phyloP scores from a whole-genome alignment of 2,797 vertebrate genomes.

The Sebastes hubbsi region DNA sequence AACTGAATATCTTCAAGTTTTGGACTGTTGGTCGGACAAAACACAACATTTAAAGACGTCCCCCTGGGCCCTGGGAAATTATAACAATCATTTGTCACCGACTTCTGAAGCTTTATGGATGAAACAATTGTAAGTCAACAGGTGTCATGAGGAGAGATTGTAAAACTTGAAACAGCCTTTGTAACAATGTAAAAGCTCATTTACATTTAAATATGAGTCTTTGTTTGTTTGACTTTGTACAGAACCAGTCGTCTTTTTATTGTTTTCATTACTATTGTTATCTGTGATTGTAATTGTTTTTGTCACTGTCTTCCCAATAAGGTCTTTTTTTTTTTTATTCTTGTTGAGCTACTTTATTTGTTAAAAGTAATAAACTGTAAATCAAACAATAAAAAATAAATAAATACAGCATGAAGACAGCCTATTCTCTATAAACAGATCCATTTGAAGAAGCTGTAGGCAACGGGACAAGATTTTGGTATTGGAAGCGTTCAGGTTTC shows the following conservation, averaged over 20 bases:
- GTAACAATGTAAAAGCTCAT: not conserved
- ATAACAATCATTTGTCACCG: not conserved
- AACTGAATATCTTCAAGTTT: not conserved
- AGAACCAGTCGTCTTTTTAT: not conserved
- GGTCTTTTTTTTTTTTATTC: not conserved
- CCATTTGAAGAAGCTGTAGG: not conserved
- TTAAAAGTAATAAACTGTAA: conserved; percentile 3
- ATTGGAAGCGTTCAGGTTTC: not conserved
- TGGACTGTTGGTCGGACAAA: not conserved
- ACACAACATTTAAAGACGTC: not conserved
- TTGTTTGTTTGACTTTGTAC: not conserved
- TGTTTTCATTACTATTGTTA: not conserved
- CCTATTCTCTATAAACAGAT: not conserved
- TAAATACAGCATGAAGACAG: not conserved
- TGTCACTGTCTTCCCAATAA: not conserved
- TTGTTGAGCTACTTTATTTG: not conserved
- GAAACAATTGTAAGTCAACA: not conserved
- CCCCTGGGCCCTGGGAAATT: not conserved
- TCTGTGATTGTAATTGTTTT: not conserved
- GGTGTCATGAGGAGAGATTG: not conserved
- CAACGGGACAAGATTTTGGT: not conserved
- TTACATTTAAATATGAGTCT: not conserved
- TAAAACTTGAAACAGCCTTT: not conserved
- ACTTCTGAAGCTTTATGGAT: not conserved
- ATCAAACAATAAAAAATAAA: not conserved